Conservation (phyloP, 2,113 vertebrate genomes). For the Crotalus horridus region DNA sequence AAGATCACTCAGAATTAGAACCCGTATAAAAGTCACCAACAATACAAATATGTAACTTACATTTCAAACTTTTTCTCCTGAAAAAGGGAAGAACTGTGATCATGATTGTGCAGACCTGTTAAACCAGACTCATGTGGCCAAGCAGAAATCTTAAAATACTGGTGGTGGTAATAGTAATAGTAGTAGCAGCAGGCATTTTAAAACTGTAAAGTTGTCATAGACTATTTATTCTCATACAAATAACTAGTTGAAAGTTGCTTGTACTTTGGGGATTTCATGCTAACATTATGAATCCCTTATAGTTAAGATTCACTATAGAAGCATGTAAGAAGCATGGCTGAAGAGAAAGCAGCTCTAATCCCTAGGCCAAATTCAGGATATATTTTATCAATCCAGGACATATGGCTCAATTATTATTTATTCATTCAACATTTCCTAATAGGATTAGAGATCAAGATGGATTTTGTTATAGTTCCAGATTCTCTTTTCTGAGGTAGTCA, state of each 20-base stretch:
- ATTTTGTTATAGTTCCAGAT: not conserved
- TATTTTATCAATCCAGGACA: not conserved
- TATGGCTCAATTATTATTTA: not conserved
- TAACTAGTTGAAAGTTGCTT: not conserved
- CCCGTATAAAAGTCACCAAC: not conserved
- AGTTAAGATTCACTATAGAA: not conserved
- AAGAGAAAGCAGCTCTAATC: not conserved
- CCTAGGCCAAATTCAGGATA: not conserved
- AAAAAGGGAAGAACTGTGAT: not conserved
- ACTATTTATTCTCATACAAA: not conserved
- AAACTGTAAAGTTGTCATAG: not conserved
- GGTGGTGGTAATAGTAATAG: not conserved
- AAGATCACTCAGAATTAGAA: constrained; percentile 4
- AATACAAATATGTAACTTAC: constrained; percentile 7
- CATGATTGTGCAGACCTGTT: not conserved
- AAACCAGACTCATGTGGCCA: not conserved
- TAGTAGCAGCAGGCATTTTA: not conserved
- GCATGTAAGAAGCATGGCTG: not conserved
- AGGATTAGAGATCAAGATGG: not conserved
- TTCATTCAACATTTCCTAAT: not conserved
- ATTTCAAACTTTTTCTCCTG: constrained; percentile 12
- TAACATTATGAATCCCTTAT: not conserved
- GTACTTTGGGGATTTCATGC: not conserved
- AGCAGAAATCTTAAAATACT: not conserved
- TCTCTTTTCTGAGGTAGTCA: constrained; percentile 10